Evolutionary conservation across 2,797 vertebrate species (phyloP).

Genomic region (Australoheros facetus): DNA sequence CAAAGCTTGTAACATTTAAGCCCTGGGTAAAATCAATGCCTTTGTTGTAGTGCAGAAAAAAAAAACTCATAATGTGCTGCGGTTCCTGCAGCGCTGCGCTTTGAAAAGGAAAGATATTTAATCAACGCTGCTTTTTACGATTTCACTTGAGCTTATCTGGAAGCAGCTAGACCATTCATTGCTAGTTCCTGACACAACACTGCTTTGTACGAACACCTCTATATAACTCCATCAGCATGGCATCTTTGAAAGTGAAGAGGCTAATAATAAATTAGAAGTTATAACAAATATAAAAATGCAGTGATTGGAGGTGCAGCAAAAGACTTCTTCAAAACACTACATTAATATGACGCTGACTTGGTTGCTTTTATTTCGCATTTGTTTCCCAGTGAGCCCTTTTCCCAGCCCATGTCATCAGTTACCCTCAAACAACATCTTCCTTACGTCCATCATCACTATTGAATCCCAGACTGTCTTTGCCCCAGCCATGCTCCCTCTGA

Average conservation of each 20-base stretch:
- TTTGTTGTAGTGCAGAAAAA: constrained; percentile 1
- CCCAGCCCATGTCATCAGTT: no score
- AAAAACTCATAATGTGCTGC: neutral
- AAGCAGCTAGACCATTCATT: no score
- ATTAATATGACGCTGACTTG: neutral
- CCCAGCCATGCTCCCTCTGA: neutral
- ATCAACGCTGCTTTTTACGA: neutral
- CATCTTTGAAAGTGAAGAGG: no score
- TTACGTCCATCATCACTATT: neutral
- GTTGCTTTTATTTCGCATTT: neutral
- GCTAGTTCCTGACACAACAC: no score
- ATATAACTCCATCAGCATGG: no score
- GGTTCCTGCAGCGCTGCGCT: neutral
- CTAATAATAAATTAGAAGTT: no score
- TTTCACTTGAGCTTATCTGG: no score
- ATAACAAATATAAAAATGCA: no score
- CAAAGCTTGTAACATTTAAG: constrained; percentile 34
- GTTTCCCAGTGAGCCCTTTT: neutral
- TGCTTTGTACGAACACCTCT: no score
- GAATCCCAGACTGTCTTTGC: neutral
- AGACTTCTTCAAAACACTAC: neutral
- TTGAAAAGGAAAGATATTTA: neutral
- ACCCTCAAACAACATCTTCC: neutral
- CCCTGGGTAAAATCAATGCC: constrained; percentile 31
- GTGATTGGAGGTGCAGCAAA: no score